phyloP scores from a whole-genome alignment of 1,140 invertebrate species.

The Hydropsyche tenuis region DNA sequence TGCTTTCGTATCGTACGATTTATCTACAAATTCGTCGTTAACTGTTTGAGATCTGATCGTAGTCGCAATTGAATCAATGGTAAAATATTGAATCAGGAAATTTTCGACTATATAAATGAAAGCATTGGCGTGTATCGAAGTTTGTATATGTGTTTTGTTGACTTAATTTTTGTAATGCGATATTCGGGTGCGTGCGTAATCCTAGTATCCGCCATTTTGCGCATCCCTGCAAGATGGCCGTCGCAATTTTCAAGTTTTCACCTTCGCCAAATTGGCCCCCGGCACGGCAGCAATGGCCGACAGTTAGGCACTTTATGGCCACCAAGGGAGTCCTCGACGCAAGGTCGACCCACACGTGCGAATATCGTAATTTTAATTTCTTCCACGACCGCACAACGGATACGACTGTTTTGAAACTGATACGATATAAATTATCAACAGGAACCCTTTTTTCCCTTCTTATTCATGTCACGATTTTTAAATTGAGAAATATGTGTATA shows the following conservation, averaged over 20 bases:
- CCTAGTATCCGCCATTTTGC: background rate
- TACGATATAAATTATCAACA: too few relatives aligned
- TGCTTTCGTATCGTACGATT: too few relatives aligned
- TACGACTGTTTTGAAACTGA: background rate
- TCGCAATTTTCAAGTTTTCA: slow-evolving; percentile 3
- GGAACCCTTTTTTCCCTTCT: background rate
- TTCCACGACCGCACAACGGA: background rate
- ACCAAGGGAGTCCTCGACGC: slow-evolving; percentile 32
- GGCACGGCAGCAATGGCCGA: background rate
- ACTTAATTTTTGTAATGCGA: too few relatives aligned
- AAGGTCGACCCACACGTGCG: slow-evolving; percentile 28
- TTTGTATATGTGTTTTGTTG: too few relatives aligned
- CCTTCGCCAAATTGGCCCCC: background rate
- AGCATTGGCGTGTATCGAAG: too few relatives aligned
- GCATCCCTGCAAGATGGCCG: slow-evolving; percentile 4
- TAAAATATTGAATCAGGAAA: too few relatives aligned
- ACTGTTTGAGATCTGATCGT: too few relatives aligned
- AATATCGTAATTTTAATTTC: slow-evolving; percentile 42
- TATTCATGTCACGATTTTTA: slow-evolving; percentile 5
- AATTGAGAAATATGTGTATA: too few relatives aligned
- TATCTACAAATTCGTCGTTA: too few relatives aligned
- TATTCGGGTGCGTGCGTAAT: too few relatives aligned
- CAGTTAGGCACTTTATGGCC: slow-evolving; percentile 30
- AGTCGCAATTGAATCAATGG: too few relatives aligned
- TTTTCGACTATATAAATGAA: too few relatives aligned